Evolutionary conservation across 2,113 vertebrate genomes (phyloP).

Genomic region (Grammomys surdaster): DNA sequence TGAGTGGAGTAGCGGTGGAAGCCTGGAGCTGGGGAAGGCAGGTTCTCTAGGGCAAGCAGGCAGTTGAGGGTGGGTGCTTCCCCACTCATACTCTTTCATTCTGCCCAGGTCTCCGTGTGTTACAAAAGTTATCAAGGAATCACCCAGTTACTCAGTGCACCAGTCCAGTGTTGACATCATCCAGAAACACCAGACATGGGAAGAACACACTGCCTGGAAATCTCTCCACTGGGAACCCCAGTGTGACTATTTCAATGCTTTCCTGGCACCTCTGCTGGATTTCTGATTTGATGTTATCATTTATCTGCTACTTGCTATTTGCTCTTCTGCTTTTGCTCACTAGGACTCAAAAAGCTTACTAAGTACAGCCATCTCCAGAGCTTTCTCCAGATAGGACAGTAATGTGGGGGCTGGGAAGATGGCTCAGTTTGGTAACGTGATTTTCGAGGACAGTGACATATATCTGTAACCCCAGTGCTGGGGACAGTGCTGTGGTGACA

Average conservation of each 20-base stretch:
- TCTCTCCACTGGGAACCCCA: background rate
- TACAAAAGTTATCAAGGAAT: no score
- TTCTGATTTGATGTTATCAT: background rate
- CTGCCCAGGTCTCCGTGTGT: background rate
- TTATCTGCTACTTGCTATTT: background rate
- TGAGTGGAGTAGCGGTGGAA: accelerated
- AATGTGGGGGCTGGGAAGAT: background rate
- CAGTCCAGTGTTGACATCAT: background rate
- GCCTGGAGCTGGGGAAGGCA: background rate
- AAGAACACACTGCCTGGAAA: no score
- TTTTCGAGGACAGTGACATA: background rate
- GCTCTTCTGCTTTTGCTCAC: background rate
- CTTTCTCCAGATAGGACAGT: background rate
- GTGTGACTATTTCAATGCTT: background rate
- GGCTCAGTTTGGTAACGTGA: background rate
- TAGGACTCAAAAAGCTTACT: background rate
- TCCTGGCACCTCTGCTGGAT: background rate
- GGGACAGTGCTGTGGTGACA: background rate
- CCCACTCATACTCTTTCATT: no score
- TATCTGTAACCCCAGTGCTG: background rate
- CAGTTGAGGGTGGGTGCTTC: background rate
- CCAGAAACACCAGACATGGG: background rate
- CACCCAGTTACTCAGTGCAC: background rate
- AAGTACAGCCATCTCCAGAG: background rate
- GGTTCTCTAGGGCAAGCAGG: background rate